Percentiles rank a stretch among this genome's conserved stretches.
Evolutionary conservation across 2,113 vertebrate species (phyloP).

Genomic region (Cavia porcellus): DNA sequence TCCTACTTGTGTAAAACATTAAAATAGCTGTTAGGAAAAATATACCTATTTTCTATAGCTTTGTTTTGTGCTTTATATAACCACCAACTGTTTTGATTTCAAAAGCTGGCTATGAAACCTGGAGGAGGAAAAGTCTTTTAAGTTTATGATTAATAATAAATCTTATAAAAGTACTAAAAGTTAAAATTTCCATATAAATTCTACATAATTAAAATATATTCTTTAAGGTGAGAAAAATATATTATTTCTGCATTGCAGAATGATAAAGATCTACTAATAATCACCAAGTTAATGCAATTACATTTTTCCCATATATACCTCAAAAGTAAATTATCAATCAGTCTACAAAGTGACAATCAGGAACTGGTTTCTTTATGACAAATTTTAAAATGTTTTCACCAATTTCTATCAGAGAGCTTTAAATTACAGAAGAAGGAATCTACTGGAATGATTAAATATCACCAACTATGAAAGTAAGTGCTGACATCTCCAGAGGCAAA

Average conservation of each 20-base stretch:
- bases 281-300: neutral
- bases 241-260: constrained; percentile 63
- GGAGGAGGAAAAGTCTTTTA: neutral
- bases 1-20: constrained; percentile 66
- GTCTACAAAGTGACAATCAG: neutral
- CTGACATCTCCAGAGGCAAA: neutral
- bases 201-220: constrained; percentile 78
- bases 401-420: constrained; percentile 30
- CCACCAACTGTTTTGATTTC: constrained; percentile 63
- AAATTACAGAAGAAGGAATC: constrained; percentile 25
- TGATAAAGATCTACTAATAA: constrained; percentile 67
- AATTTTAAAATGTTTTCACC: constrained; percentile 7
- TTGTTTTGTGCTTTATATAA: constrained; percentile 64
- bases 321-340: constrained; percentile 65
- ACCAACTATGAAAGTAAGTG: constrained; percentile 13
- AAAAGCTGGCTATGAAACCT: constrained; percentile 65
- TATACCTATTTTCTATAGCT: constrained; percentile 60
- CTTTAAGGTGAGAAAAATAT: constrained; percentile 72
- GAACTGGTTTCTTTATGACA: constrained; percentile 36
- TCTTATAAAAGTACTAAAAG: constrained; percentile 47
- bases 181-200: constrained; percentile 69
- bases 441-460: constrained; percentile 52
- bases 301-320: constrained; percentile 31
- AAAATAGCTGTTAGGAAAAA: constrained; percentile 69
- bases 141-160: constrained; percentile 49